These are phyloP conservation scores for Heliconius erato DNA, from an alignment of 2,888 invertebrate species.

Conservation along the genomic window DNA sequence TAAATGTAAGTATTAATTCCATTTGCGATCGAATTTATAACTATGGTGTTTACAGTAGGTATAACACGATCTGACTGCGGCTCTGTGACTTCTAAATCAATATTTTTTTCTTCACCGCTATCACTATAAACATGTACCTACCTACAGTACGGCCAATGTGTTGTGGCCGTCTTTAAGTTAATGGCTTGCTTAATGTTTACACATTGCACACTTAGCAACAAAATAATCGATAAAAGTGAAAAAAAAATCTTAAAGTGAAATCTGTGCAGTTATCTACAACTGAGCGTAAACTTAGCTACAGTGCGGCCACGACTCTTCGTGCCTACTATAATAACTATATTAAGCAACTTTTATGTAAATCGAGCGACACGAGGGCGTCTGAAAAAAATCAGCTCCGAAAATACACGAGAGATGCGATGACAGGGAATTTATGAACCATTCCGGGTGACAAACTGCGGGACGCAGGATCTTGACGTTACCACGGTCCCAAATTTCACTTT, in stretches of 20 bases:
- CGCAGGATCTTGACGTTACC: constrained; percentile 60
- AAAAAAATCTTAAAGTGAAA: neutral
- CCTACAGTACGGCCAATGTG: too few relatives aligned
- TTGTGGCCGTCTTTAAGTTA: too few relatives aligned
- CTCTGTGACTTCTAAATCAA: too few relatives aligned
- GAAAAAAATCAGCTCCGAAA: constrained; percentile 62
- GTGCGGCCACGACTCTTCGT: too few relatives aligned
- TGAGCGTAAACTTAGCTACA: too few relatives aligned
- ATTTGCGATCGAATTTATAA: too few relatives aligned
- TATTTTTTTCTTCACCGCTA: too few relatives aligned
- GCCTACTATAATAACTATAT: constrained; percentile 44
- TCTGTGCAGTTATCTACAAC: neutral
- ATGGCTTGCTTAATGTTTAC: neutral
- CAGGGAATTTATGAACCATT: constrained; percentile 84
- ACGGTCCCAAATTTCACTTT: constrained; percentile 49
- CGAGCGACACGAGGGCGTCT: constrained; percentile 48
- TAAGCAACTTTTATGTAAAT: constrained; percentile 55
- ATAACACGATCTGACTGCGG: too few relatives aligned
- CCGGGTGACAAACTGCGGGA: constrained; percentile 79
- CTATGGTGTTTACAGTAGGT: too few relatives aligned
- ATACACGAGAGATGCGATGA: constrained; percentile 74
- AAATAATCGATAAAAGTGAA: neutral
- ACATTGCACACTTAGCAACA: neutral
- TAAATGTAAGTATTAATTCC: too few relatives aligned
- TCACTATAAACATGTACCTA: too few relatives aligned